Evolutionary conservation across 2,888 invertebrate genomes (phyloP).

Genomic region (Eretmocerus hayati): DNA sequence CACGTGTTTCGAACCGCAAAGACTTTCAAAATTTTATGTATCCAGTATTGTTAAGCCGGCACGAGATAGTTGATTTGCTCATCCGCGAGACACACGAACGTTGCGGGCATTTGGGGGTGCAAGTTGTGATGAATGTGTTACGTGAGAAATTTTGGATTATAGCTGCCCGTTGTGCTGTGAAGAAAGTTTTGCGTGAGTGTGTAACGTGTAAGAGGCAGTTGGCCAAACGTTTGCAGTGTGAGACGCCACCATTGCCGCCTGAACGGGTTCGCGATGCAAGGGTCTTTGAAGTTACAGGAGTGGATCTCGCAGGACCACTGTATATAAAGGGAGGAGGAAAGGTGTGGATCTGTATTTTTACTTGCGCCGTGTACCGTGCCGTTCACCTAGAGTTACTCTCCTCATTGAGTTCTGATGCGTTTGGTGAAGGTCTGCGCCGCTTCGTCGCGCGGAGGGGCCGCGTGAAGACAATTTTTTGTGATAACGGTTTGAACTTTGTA

Average conservation of each 20-base stretch:
- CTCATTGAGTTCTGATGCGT: conserved; percentile 29
- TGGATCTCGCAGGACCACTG: conserved; percentile 39
- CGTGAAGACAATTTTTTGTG: conserved; percentile 34
- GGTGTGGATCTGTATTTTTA: conserved; percentile 36
- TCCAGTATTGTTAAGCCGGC: conserved; percentile 29
- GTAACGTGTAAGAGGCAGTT: conserved; percentile 22
- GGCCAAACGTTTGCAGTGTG: conserved; percentile 21
- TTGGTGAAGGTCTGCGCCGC: conserved; percentile 28
- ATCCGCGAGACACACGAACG: conserved; percentile 24
- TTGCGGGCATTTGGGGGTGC: conserved; percentile 22
- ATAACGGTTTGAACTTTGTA: conserved; percentile 43
- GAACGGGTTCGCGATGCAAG: conserved; percentile 25
- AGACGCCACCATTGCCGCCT: conserved; percentile 30
- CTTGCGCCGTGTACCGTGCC: conserved; percentile 39
- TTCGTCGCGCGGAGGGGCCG: conserved; percentile 24
- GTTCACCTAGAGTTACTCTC: conserved; percentile 40
- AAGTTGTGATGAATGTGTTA: conserved; percentile 20
- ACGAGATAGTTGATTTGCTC: conserved; percentile 25
- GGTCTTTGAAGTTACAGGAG: conserved; percentile 26
- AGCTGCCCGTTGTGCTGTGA: conserved; percentile 15
- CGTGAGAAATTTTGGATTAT: conserved; percentile 25
- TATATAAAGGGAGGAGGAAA: conserved; percentile 27
- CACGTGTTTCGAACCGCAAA: conserved; percentile 25
- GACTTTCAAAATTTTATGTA: conserved; percentile 24
- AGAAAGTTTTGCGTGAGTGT: conserved; percentile 16